Base-by-base conservation (phyloP, 2,113 vertebrate species). In the Ammodytes marinus region DNA sequence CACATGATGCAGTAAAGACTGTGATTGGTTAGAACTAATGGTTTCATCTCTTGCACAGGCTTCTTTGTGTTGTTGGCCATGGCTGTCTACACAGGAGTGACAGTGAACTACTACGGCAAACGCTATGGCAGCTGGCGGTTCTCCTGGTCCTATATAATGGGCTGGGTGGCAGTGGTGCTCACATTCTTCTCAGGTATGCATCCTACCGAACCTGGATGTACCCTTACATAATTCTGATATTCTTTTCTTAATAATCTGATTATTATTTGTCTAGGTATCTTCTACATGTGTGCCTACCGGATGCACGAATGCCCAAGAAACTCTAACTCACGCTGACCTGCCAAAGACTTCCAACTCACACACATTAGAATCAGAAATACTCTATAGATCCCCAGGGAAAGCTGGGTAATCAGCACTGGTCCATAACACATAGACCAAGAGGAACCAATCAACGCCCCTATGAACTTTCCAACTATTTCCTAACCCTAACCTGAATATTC, bases 251-350 rank as follows among this genome's bases (percentile, higher is more conserved):
- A 42, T 3, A 4, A 37, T 42, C 8, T n/a, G 2, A 27, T 66
- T 39, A 27, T 15, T 72, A 1, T 81, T 3, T 74, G 27, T 87
- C 14, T 4, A 96, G 95, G 95, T 89, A 96, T 95, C 82, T 95
- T 95, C 93, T 96, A 94, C 94, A 95, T 96, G 95, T 95, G 95
- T 83, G 95, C 95, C 84, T 95, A 95, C 83, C 90, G 95, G 65
- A 95, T 95, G 94, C 94, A 95, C 0, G 92, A 92, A 92, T 93
- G 94, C 91, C 94, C 94, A 68, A 94, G 93, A 90, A 94, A 94
- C 86, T 88, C 94, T 0, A 93, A 93, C 86, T 88, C 95, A 1
- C 95, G 93, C 89, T 95, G 88, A 95, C 65, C 75, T 80, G 59
- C 55, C 60, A 55, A 55, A 84, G 19, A 54, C 49, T 6, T 45